These are phyloP conservation scores for Myiothlypis coronata DNA, from an alignment of 2,797 vertebrate genomes.

Conservation along the genomic window DNA sequence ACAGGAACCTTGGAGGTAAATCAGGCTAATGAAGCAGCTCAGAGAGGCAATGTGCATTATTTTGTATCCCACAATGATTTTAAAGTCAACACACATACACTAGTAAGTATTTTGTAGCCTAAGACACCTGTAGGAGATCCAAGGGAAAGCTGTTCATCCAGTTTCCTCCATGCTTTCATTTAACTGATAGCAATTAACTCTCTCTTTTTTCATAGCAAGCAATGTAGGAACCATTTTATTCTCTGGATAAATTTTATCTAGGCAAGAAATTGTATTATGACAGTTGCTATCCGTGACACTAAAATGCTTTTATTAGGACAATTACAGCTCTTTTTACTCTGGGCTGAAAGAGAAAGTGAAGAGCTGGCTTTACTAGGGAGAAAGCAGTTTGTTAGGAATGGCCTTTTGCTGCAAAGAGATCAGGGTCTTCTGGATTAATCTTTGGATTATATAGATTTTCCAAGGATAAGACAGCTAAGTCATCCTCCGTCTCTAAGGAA, in stretches of 20 bases:
- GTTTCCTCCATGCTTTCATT: slow-evolving; percentile 12
- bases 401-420: slow-evolving; percentile 57
- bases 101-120: slow-evolving; percentile 27
- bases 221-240: slow-evolving; percentile 46
- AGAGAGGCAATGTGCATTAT: slow-evolving; percentile 23
- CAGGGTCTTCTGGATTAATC: slow-evolving; percentile 65
- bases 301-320: slow-evolving; percentile 64
- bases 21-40: slow-evolving; percentile 68
- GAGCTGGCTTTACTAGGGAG: slow-evolving; percentile 4
- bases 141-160: slow-evolving; percentile 29
- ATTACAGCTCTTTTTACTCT: slow-evolving; percentile 58
- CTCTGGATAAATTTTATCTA: slow-evolving; percentile 50
- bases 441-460: slow-evolving; percentile 62
- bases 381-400: slow-evolving; percentile 51
- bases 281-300: slow-evolving; percentile 44
- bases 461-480: slow-evolving; percentile 64
- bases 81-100: slow-evolving; percentile 39
- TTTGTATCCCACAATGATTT: slow-evolving; percentile 58
- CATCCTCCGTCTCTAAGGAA: slow-evolving; percentile 51
- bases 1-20: slow-evolving; percentile 62
- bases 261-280: slow-evolving; percentile 66
- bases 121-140: slow-evolving; percentile 27
- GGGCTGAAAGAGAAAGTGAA: slow-evolving; percentile 41
- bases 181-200: slow-evolving; percentile 47
- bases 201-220: neutral